phyloP scores from a whole-genome alignment of 2,113 vertebrate species.

The Nothocercus julius region DNA sequence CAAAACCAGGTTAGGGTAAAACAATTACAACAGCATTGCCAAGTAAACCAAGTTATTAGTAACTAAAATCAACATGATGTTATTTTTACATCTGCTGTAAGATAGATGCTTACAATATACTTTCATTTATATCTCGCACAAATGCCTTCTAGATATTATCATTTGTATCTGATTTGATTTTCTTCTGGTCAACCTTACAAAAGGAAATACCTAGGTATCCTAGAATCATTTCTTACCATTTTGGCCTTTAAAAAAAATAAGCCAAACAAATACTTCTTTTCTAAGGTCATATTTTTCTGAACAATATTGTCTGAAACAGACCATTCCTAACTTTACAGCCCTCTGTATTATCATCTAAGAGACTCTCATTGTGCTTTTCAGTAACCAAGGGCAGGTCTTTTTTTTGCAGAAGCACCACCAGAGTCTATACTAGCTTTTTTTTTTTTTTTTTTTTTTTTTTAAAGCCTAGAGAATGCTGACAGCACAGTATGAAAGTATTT shows the following conservation, averaged over 20 bases:
- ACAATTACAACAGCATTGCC: background rate
- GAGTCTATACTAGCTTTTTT: background rate
- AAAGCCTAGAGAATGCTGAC: slow-evolving; percentile 2
- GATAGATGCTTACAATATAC: too few relatives aligned
- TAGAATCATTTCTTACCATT: background rate
- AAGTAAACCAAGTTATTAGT: background rate
- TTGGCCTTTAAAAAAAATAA: background rate
- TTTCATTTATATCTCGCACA: too few relatives aligned
- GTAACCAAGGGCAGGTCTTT: background rate
- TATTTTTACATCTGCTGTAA: background rate
- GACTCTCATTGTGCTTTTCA: background rate
- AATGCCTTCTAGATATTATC: background rate
- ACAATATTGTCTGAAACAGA: background rate
- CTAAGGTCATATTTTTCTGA: background rate
- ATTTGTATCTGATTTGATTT: background rate
- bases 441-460: slow-evolving; percentile 1
- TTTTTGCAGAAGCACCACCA: background rate
- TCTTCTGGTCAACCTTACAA: background rate
- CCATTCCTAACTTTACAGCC: background rate
- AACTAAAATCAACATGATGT: background rate
- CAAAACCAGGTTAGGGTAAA: background rate
- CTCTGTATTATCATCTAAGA: background rate
- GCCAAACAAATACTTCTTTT: background rate
- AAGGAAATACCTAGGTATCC: background rate
- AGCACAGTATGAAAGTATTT: slow-evolving; percentile 30